These are phyloP conservation scores for Neofelis nebulosa DNA, from an alignment of 2,113 vertebrate species.

Conservation along the genomic window DNA sequence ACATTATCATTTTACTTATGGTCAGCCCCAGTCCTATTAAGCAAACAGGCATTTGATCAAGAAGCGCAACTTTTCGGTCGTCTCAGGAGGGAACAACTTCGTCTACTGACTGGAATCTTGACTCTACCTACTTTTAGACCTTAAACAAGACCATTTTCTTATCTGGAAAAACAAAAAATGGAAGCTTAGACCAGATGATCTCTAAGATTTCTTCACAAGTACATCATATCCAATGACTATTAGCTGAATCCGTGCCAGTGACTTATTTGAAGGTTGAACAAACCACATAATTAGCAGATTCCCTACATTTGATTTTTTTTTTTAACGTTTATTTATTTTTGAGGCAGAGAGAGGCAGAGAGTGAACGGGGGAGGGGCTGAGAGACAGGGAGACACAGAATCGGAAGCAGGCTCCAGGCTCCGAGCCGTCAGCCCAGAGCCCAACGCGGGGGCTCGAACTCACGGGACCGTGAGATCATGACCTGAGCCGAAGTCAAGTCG, in stretches of 20 bases:
- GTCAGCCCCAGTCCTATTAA: background rate
- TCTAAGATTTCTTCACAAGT: constrained; percentile 10
- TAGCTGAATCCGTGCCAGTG: background rate
- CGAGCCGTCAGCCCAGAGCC: too few species aligned
- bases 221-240: constrained; percentile 34
- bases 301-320: background rate
- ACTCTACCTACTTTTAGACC: constrained; percentile 12
- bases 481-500: too few species aligned
- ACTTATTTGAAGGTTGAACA: constrained; percentile 44
- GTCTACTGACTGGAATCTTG: background rate
- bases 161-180: constrained; percentile 21
- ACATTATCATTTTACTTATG: constrained; percentile 32
- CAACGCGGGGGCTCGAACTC: too few species aligned
- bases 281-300: background rate
- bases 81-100: background rate
- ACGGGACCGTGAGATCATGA: too few species aligned
- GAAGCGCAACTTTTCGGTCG: background rate
- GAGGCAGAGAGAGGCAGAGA: too few species aligned
- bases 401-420: too few species aligned
- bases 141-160: constrained; percentile 28
- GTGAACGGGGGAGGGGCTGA: too few species aligned
- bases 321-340: too few species aligned
- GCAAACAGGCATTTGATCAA: background rate
- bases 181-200: background rate
- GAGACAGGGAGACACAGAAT: too few species aligned